Evolutionary conservation across 2,797 vertebrate genomes (phyloP).

Genomic region (Epinephelus malabaricus): DNA sequence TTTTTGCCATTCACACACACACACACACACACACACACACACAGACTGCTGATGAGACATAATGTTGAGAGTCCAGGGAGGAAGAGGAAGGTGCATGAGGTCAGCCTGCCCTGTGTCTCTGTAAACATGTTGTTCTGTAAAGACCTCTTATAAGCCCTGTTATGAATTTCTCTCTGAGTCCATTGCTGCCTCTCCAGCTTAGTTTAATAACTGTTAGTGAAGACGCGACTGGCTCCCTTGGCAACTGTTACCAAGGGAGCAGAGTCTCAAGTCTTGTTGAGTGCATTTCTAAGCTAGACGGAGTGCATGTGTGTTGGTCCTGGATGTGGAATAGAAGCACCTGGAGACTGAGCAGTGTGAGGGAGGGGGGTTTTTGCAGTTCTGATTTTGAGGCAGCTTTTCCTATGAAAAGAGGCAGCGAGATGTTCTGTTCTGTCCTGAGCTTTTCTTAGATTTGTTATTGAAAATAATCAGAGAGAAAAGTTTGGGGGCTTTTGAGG

Average conservation of each 20-base stretch:
- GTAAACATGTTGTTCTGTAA: slow-evolving; percentile 68
- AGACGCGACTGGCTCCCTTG: slow-evolving; percentile 57
- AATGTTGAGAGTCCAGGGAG: slow-evolving; percentile 30
- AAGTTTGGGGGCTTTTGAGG: slow-evolving; percentile 59
- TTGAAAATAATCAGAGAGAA: slow-evolving; percentile 28
- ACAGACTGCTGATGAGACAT: slow-evolving; percentile 38
- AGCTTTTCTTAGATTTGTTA: slow-evolving; percentile 42
- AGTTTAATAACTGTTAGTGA: slow-evolving; percentile 55
- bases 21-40: slow-evolving; percentile 7
- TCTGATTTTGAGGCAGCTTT: slow-evolving; percentile 17
- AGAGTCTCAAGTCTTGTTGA: slow-evolving; percentile 50
- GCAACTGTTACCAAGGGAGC: slow-evolving; percentile 77
- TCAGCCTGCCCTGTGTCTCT: slow-evolving; percentile 40
- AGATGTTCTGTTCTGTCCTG: slow-evolving; percentile 9
- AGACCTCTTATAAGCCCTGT: slow-evolving; percentile 44
- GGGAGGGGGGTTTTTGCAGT: slow-evolving; percentile 46
- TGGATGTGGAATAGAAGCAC: slow-evolving; percentile 32
- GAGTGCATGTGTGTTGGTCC: slow-evolving; percentile 37
- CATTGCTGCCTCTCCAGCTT: slow-evolving; percentile 27
- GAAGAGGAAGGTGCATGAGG: slow-evolving; percentile 44
- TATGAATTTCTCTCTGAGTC: slow-evolving; percentile 35
- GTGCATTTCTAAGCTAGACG: slow-evolving; percentile 48
- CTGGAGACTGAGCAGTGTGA: slow-evolving; percentile 9
- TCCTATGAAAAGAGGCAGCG: background rate
- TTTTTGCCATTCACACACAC: slow-evolving; percentile 22